phyloP scores from a whole-genome alignment of 1,140 invertebrate genomes.

The Tetramorium simillimum region DNA sequence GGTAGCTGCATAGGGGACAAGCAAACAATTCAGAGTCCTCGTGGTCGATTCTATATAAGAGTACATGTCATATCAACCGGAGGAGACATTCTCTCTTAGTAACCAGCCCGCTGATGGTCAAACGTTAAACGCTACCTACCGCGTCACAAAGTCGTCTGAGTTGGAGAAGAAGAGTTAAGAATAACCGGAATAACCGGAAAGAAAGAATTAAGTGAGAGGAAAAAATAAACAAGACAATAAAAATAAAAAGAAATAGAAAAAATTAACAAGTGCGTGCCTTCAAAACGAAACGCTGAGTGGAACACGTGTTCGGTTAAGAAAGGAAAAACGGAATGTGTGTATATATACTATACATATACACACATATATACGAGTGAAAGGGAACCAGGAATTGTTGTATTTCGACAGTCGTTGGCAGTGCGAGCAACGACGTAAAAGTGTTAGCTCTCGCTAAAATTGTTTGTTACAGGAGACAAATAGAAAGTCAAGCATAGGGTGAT shows the following conservation, averaged over 20 bases:
- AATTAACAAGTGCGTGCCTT: neutral
- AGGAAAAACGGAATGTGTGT: neutral
- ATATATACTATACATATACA: neutral
- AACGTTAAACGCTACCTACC: slow-evolving; percentile 46
- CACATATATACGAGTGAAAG: slow-evolving; percentile 28
- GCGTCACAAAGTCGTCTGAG: neutral
- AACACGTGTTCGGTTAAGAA: neutral
- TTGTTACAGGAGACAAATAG: neutral
- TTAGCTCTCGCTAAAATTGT: neutral
- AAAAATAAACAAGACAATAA: neutral
- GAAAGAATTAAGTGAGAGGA: neutral
- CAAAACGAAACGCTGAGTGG: neutral
- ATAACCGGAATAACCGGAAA: slow-evolving; percentile 32
- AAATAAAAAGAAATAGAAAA: neutral
- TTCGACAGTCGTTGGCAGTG: slow-evolving; percentile 12
- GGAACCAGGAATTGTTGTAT: neutral
- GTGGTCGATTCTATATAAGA: slow-evolving; percentile 81
- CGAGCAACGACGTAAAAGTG: neutral
- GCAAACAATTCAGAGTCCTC: slow-evolving; percentile 81
- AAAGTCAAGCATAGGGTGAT: neutral
- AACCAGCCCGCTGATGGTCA: slow-evolving; percentile 63
- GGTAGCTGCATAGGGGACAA: slow-evolving; percentile 66
- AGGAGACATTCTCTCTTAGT: slow-evolving; percentile 78
- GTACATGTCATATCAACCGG: slow-evolving; percentile 75
- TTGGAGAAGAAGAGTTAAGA: neutral